Evolutionary conservation across 2,113 vertebrate species (phyloP), one percentile per base, ranked within the genome.

Genomic region (Prunella himalayana): DNA sequence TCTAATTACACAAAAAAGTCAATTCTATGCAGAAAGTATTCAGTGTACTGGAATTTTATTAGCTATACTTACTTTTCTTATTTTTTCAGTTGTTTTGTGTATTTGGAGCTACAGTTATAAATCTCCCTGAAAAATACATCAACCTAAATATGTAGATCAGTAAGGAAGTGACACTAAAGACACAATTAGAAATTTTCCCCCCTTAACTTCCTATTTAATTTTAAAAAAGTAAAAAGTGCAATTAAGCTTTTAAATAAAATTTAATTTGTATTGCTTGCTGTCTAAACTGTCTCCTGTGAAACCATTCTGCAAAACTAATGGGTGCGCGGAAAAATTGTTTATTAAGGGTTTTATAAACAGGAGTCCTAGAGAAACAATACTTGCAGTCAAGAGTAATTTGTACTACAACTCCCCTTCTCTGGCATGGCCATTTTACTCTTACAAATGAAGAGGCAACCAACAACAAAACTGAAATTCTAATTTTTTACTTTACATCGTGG

Each of bases 61-160:
- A 90, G 45, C 7, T 80, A 50, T 39, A 37, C 23, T 53, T 57
- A 31, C 16, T 82, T 65, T 37, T 68, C 15, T 82, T 45, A 20
- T 6, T 57, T 53, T 53, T 51, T 44, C 22, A 64, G 5, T n/a
- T 79, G 25, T 78, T 83, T 28, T 60, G 12, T 49, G 37, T 53
- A 77, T n/a, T 69, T 90, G 49, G 17, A 68, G 7, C 11, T 61
- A 61, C 24, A 66, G 56, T 16, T 68, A 57, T 6, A n/a, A 86
- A 51, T 60, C 1, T 13, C 13, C 4, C 44, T 68, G 45, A 35
- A 91, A 94, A 90, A 86, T 33, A 20, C 18, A 73, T 18, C 3
- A 0, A 37, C 30, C 33, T 63, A 77, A 89, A 86, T 9, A 54
- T 0, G 0, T 7, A 79, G 35, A 39, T 90, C 47, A 56, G n/a